A percentile compares a stretch with the other conserved stretches of the same genome.
phyloP scores from a whole-genome alignment of 2,797 vertebrate genomes.

The Chiloscyllium punctatum region DNA sequence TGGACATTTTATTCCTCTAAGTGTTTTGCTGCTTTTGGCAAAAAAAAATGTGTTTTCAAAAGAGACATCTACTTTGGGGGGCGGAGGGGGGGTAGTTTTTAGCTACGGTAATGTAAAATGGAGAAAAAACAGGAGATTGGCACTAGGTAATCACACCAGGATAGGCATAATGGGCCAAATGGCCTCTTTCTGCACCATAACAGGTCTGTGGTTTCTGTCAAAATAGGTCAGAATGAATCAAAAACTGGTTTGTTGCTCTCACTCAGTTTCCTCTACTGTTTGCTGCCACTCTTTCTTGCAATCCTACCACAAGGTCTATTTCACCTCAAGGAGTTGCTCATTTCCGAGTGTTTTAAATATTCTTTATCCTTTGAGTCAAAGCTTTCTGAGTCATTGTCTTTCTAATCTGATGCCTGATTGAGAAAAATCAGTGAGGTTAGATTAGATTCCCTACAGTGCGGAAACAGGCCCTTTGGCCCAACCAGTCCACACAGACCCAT shows the following conservation, averaged over 20 bases:
- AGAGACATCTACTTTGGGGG: neutral
- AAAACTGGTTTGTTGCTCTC: neutral
- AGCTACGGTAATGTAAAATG: too few species aligned
- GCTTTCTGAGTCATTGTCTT: neutral
- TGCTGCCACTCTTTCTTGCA: neutral
- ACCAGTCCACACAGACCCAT: too few species aligned
- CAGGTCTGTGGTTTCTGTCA: too few species aligned
- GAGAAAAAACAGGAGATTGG: too few species aligned
- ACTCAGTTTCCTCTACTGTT: neutral
- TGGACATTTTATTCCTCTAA: neutral
- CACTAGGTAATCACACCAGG: too few species aligned
- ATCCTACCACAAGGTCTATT: neutral
- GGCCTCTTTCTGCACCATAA: too few species aligned
- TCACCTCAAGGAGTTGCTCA: neutral
- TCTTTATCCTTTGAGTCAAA: too few species aligned
- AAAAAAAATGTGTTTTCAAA: neutral
- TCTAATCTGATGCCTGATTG: neutral
- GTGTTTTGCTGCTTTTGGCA: neutral
- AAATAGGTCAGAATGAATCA: too few species aligned
- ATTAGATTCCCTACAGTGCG: too few species aligned
- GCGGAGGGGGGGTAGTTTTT: too few species aligned
- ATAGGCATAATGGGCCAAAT: too few species aligned
- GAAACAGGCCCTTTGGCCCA: too few species aligned
- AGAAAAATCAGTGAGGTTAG: neutral
- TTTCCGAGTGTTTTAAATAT: neutral